Evolutionary conservation across 2,888 invertebrate genomes (phyloP).

Genomic region (Petrophora chlorosata): DNA sequence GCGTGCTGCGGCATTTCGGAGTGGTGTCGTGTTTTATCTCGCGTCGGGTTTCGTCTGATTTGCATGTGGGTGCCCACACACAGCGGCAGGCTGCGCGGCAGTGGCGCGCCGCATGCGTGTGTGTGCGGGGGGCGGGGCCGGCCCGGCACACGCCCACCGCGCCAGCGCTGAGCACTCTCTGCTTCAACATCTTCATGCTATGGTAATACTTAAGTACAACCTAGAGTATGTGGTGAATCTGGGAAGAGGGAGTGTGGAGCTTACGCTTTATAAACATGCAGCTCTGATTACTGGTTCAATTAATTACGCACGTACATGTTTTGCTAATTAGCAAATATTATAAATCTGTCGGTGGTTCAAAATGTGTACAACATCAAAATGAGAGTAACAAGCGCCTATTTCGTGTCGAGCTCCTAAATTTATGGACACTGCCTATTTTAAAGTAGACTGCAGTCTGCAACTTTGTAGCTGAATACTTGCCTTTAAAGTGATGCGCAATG

Average conservation of each 20-base stretch:
- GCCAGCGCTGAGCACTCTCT: not conserved
- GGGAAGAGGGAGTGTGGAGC: no score
- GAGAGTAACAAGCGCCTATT: not conserved
- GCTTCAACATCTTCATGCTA: no score
- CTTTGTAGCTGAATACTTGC: not conserved
- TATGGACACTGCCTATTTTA: not conserved
- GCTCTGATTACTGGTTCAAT: no score
- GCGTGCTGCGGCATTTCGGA: slow-evolving; percentile 17
- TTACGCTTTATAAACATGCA: no score
- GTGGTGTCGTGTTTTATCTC: slow-evolving; percentile 31
- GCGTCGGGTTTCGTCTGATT: slow-evolving; percentile 35
- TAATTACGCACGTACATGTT: no score
- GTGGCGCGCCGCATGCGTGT: not conserved
- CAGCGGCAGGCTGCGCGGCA: not conserved
- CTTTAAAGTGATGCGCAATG: not conserved
- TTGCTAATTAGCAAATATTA: not conserved
- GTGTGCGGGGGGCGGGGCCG: slow-evolving; percentile 4
- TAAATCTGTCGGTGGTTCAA: not conserved
- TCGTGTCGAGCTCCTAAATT: not conserved
- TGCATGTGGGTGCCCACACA: slow-evolving; percentile 7
- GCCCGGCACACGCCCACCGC: not conserved
- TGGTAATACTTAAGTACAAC: no score
- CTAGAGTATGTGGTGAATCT: no score
- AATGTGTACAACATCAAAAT: not conserved
- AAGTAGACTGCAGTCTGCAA: not conserved